phyloP scores from a whole-genome alignment of 2,888 invertebrate species.

The Coleophora flavipennella region DNA sequence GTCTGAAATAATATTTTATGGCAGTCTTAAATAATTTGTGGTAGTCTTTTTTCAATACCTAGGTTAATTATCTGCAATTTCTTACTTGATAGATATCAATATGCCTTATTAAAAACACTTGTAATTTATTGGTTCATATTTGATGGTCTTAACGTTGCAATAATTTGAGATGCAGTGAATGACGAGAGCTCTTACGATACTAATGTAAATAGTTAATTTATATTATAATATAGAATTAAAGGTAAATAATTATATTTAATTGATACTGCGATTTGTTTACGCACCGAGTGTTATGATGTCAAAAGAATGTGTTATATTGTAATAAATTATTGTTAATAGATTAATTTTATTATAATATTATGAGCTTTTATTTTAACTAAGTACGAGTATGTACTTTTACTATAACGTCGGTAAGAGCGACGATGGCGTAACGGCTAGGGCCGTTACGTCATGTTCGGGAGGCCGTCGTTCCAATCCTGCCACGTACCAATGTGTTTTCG shows the following conservation, averaged over 20 bases:
- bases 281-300: conserved; percentile 40
- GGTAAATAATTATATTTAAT: conserved; percentile 24
- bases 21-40: too few species aligned
- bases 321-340: conserved; percentile 72
- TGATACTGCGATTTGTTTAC: conserved; percentile 25
- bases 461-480: too few species aligned
- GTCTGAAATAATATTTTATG: too few species aligned
- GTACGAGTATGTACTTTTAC: too few species aligned
- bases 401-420: too few species aligned
- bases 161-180: conserved; percentile 16
- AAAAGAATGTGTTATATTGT: conserved; percentile 57
- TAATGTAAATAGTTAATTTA: conserved; percentile 56
- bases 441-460: too few species aligned
- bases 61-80: neutral
- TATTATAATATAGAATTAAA: conserved; percentile 37
- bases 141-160: conserved; percentile 17
- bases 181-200: conserved; percentile 25
- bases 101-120: neutral
- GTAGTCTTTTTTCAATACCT: neutral
- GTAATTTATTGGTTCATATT: neutral
- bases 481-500: too few species aligned
- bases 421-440: too few species aligned
- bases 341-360: conserved; percentile 55
- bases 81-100: neutral
- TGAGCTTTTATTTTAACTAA: conserved; percentile 28